Percentiles rank a stretch among this genome's conserved stretches.
Evolutionary conservation across 1,140 invertebrate genomes (phyloP).

Genomic region (Lineus longissimus): DNA sequence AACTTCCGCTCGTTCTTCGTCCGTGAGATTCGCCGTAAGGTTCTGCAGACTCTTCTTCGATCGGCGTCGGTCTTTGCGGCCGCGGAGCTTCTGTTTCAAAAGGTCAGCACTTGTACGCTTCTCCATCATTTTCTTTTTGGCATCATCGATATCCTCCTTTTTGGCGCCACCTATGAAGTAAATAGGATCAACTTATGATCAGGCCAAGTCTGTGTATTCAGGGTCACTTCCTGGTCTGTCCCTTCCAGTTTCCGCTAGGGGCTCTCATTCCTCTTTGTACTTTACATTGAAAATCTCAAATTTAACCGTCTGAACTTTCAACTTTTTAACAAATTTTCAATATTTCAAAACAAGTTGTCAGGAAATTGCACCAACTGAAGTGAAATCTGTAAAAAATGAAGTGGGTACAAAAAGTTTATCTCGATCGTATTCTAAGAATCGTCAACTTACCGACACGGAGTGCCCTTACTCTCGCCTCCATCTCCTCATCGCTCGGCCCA

Average conservation of each 20-base stretch:
- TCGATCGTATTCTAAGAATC: too few relatives aligned
- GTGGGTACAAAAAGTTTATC: too few relatives aligned
- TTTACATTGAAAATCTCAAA: too few relatives aligned
- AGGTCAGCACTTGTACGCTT: slow-evolving; percentile 23
- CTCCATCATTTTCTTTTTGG: slow-evolving; percentile 19
- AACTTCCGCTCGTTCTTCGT: slow-evolving; percentile 28
- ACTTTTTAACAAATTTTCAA: too few relatives aligned
- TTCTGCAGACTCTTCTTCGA: slow-evolving; percentile 22
- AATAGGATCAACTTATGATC: not conserved
- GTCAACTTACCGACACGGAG: slow-evolving; percentile 12
- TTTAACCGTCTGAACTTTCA: too few relatives aligned
- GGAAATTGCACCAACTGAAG: too few relatives aligned
- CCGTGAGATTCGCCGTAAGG: slow-evolving; percentile 25
- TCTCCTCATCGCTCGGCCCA: slow-evolving; percentile 12
- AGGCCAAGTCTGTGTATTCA: not conserved
- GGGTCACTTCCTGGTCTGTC: too few relatives aligned
- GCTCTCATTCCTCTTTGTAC: too few relatives aligned
- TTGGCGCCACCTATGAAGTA: slow-evolving; percentile 6
- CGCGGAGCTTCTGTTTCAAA: slow-evolving; percentile 27
- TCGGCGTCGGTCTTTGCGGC: slow-evolving; percentile 26
- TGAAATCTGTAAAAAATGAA: too few relatives aligned
- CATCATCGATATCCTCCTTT: slow-evolving; percentile 26
- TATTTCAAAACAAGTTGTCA: too few relatives aligned
- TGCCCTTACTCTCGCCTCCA: slow-evolving; percentile 7
- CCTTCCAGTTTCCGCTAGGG: too few relatives aligned